Evolutionary conservation across 2,113 vertebrate genomes (phyloP), one percentile per base, ranked within the genome.

Genomic region (Vireo altiloquus): DNA sequence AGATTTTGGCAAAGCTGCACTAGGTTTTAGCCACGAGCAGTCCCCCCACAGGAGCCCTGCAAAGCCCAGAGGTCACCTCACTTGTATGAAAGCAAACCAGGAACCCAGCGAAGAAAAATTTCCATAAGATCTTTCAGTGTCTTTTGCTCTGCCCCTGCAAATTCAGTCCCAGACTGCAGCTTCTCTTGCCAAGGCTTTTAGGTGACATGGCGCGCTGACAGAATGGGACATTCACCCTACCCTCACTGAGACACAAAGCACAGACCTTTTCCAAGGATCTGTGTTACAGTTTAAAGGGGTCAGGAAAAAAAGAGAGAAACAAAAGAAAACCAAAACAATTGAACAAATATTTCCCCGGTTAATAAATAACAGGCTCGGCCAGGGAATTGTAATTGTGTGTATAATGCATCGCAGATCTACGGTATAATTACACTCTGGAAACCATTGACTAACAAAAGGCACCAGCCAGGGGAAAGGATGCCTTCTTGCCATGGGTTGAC

Each of bases 341-440:
- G 92, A 97, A 97, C 79, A 95, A 97, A 96, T 94, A 95, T 92
- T 70, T 97, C 94, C 94, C 79, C 14, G 3, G 95, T 92, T 95
- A 97, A 98, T 97, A 98, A 98, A 97, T 98, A 98, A 97, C 96
- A 89, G 96, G 96, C 96, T 97, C 24, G 6, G 81, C 94, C 94
- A 57, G 95, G 94, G 94, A 96, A 96, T 94, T 97, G 91, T 97
- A 98, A 98, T 98, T 97, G 95, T 97, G 96, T 98, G 74, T 96
- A 97, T 97, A 98, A 97, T 97, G 94, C 93, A 96, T 90, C 97
- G 97, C 97, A 98, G 97, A 97, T 97, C 97, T 97, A 97, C 44
- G 7, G 91, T 97, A 98, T 98, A 98, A 98, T 98, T 98, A 98
- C 95, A 97, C 93, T 97, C 95, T 93, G 96, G 97, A 98, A 97